Evolutionary conservation across 2,113 vertebrate genomes (phyloP).

Genomic region (Oryzias javanicus): DNA sequence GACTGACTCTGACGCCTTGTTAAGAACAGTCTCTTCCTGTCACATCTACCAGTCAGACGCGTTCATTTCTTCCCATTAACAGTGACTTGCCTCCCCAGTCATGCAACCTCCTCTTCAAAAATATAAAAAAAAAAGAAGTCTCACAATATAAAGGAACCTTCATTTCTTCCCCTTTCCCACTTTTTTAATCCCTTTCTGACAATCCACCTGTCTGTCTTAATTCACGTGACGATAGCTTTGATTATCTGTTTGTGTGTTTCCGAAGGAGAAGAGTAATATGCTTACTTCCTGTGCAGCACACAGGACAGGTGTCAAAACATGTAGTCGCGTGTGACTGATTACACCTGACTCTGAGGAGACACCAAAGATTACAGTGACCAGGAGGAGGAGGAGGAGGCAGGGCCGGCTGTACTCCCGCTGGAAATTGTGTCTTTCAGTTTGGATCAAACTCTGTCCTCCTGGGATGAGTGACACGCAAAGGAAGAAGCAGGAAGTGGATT

Average conservation of each 20-base stretch:
- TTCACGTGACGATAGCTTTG: constrained; percentile 67
- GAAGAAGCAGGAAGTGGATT: constrained; percentile 69
- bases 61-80: constrained; percentile 79
- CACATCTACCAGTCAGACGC: constrained; percentile 75
- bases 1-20: constrained; percentile 79
- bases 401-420: constrained; percentile 50
- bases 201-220: constrained; percentile 74
- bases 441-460: constrained; percentile 58
- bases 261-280: constrained; percentile 52
- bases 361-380: constrained; percentile 65
- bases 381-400: constrained; percentile 52
- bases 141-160: constrained; percentile 64
- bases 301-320: constrained; percentile 73
- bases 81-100: constrained; percentile 64
- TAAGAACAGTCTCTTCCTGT: constrained; percentile 79
- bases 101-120: constrained; percentile 56
- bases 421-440: constrained; percentile 62
- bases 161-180: constrained; percentile 54
- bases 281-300: constrained; percentile 61
- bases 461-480: constrained; percentile 64
- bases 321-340: constrained; percentile 68
- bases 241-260: constrained; percentile 61
- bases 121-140: constrained; percentile 10
- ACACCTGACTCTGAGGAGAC: constrained; percentile 63
- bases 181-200: constrained; percentile 71